Evolutionary conservation across 1,140 invertebrate species (phyloP), one percentile per base, ranked within the genome.

Genomic region (Lycorma delicatula): DNA sequence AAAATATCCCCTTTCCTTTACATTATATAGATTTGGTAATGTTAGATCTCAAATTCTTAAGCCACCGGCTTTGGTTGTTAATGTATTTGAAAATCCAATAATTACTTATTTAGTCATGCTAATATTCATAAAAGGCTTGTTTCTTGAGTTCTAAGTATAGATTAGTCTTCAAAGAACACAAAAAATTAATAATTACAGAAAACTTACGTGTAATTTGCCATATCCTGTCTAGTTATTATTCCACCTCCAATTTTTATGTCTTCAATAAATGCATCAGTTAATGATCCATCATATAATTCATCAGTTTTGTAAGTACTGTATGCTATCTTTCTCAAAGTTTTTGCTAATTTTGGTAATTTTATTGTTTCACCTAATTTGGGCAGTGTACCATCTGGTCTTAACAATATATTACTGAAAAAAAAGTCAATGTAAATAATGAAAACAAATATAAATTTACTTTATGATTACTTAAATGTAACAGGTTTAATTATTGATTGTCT

Each of bases 201-300:
- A 5, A 60, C 61, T 63, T 60, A 72, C 70, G 50, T 59, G 62
- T 80, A 80, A 54, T 79, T 75, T 54, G 72, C 69, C 63, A 95
- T 77, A 73, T 95, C 92, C 63, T 87, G 75, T 56, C 75, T 76
- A 3, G 83, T 86, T 1, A 94, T 81, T 27, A 93, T 91, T 46
- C 89, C 89, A 22, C 84, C 83, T 58, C 79, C 76, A 2, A 74
- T 67, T 63, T 77, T 64, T 20, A 93, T 80, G 68, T 94, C 91
- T 38, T 77, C 61, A 0, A 88, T 77, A 47, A 95, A 78, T 7
- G 66, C 62, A 44, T 80, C 67, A 0, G 81, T 80, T 27, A 93
- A 75, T 0, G 67, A 67, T 0, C 89, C 87, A 54, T 81, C 81
- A 48, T 86, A 82, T 29, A 91, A 74, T 6, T 78, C 77, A 31